Evolutionary conservation across 2,797 vertebrate species (phyloP), one percentile per base, ranked within the genome.

Genomic region (Emys orbicularis): DNA sequence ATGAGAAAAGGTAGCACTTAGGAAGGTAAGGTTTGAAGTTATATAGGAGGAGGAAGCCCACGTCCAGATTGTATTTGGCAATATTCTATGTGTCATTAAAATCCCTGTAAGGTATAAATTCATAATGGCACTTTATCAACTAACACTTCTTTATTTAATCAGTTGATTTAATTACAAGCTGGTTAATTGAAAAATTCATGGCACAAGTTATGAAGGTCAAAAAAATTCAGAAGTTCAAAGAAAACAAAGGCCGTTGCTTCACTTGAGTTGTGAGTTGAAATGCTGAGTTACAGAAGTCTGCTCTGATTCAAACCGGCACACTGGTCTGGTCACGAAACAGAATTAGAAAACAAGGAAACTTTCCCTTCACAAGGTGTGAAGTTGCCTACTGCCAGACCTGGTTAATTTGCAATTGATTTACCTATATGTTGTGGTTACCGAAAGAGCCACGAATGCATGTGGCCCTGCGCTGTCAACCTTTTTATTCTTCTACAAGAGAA

Each of bases 101-200:
- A 81, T 88, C 93, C 86, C 90, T 56, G 59, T 96, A 96, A 96
- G 94, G 97, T 97, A 92, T 95, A 94, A 95, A 95, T 97, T 93
- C 92, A 89, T 96, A 95, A 96, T 0, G 10, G 95, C 96, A 95
- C 95, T 97, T 98, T 96, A 97, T 98, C 96, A 98, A 97, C 95
- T 97, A 92, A 97, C 97, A 96, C 82, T 94, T 97, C 96, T 96
- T 96, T 97, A 96, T 98, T 97, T 97, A 97, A 97, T 97, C 97
- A 96, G 95, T 97, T 97, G 96, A 97, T 97, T 98, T 98, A 97
- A 97, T 98, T 98, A 98, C 97, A 96, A 97, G 89, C 94, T 95
- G 94, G 97, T 94, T 98, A 97, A 97, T 97, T 98, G 96, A 97
- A 97, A 98, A 98, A 96, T 97, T 97, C 94, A 97, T 96, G 93